phyloP scores from a whole-genome alignment of 2,888 invertebrate genomes.

The Zaprionus obscuricornis region DNA sequence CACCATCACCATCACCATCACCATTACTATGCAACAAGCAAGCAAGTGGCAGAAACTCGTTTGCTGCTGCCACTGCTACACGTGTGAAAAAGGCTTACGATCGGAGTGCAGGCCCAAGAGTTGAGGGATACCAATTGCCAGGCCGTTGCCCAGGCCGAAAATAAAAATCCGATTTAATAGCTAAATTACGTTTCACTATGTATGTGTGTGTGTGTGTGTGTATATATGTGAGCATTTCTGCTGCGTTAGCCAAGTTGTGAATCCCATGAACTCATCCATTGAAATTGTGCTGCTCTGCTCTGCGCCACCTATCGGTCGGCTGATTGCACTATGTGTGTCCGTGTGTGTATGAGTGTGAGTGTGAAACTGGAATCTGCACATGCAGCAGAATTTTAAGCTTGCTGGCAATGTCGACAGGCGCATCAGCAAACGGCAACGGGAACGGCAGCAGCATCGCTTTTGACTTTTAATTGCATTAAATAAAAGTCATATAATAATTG shows the following conservation, averaged over 20 bases:
- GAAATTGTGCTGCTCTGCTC: constrained; percentile 23
- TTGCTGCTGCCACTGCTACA: constrained; percentile 35
- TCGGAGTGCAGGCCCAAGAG: constrained; percentile 2
- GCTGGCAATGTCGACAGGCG: constrained; percentile 30
- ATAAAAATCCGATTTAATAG: constrained; percentile 75
- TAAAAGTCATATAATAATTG: constrained; percentile 78
- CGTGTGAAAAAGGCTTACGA: constrained; percentile 31
- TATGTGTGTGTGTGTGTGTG: not conserved
- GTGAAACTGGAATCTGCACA: constrained; percentile 50
- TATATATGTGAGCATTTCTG: constrained; percentile 50
- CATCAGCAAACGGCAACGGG: too few species aligned
- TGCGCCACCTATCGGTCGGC: constrained; percentile 23
- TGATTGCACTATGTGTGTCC: constrained; percentile 58
- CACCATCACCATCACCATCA: too few species aligned
- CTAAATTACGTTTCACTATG: constrained; percentile 66
- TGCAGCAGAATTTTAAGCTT: constrained; percentile 56
- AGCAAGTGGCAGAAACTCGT: constrained; percentile 60
- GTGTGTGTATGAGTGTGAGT: constrained; percentile 11
- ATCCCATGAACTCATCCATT: constrained; percentile 35
- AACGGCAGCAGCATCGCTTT: constrained; percentile 57
- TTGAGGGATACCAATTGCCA: constrained; percentile 20
- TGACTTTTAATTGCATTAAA: constrained; percentile 80
- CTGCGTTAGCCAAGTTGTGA: constrained; percentile 74
- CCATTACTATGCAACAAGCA: too few species aligned
- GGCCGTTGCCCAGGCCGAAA: constrained; percentile 32